These are phyloP conservation scores for Ceuthmochares aereus DNA, from an alignment of 2,113 vertebrate species.

Conservation along the genomic window DNA sequence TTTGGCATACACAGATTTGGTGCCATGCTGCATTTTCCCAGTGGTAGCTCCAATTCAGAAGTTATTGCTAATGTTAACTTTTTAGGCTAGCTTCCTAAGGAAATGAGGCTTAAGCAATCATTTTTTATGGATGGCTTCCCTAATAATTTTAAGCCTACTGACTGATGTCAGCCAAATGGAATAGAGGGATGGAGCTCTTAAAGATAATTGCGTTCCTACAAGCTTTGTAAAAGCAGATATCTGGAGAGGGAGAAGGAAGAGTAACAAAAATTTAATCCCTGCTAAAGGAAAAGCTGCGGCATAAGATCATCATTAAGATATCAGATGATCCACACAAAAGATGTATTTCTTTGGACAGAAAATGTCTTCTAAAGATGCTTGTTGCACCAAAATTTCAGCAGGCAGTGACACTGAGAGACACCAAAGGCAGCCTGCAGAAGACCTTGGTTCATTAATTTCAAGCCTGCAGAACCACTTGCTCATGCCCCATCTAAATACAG, in stretches of 20 bases:
- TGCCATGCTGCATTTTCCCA: background rate
- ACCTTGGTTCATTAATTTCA: background rate
- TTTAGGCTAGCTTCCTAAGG: conserved; percentile 32
- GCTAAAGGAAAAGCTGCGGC: background rate
- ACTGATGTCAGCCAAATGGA: conserved; percentile 30
- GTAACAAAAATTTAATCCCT: background rate
- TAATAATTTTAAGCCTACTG: conserved; percentile 27
- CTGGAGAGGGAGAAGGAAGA: background rate
- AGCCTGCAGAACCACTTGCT: background rate
- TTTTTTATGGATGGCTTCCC: conserved; percentile 33
- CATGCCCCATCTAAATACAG: background rate
- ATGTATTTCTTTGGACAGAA: background rate
- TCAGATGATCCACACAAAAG: background rate
- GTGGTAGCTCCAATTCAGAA: background rate
- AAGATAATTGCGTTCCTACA: background rate
- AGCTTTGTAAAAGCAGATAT: background rate
- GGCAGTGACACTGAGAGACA: background rate
- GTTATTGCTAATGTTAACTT: conserved; percentile 28
- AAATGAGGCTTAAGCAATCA: conserved; percentile 49
- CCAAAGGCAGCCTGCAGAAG: background rate
- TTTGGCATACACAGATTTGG: background rate
- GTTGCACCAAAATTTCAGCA: background rate
- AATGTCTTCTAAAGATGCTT: background rate
- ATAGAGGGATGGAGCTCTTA: background rate
- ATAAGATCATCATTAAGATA: background rate